phyloP scores from a whole-genome alignment of 2,113 vertebrate genomes.

The Apteryx mantelli region DNA sequence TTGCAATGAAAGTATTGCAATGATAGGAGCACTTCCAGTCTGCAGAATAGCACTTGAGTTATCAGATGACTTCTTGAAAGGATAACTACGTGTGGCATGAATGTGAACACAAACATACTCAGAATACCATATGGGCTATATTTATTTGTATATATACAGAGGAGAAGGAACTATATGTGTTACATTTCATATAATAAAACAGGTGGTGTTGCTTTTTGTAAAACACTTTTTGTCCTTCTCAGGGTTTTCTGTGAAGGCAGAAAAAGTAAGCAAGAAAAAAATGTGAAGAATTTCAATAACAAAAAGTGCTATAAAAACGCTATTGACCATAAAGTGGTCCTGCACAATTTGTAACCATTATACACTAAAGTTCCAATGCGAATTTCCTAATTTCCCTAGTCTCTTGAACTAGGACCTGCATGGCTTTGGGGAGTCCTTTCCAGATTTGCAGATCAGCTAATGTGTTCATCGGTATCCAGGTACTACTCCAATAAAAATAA shows the following conservation, averaged over 20 bases:
- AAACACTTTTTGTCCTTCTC: slow-evolving; percentile 3
- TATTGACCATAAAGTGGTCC: slow-evolving; percentile 14
- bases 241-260: slow-evolving; percentile 13
- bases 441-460: slow-evolving; percentile 46
- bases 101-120: slow-evolving; percentile 33
- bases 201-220: slow-evolving; percentile 56
- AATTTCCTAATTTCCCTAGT: slow-evolving; percentile 29
- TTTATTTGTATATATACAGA: slow-evolving; percentile 51
- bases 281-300: slow-evolving; percentile 69
- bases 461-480: slow-evolving; percentile 22
- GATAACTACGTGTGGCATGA: slow-evolving; percentile 63
- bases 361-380: slow-evolving; percentile 4
- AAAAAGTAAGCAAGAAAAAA: slow-evolving; percentile 33
- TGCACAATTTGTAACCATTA: not conserved
- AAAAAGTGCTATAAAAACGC: slow-evolving; percentile 58
- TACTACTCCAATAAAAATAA: not conserved
- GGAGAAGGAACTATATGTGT: slow-evolving; percentile 28
- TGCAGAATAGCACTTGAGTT: slow-evolving; percentile 9
- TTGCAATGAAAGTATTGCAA: slow-evolving; percentile 24
- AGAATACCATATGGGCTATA: slow-evolving; percentile 56
- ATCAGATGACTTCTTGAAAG: slow-evolving; percentile 58
- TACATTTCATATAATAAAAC: slow-evolving; percentile 54
- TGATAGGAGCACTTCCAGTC: slow-evolving; percentile 32
- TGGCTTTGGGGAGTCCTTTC: slow-evolving; percentile 34
- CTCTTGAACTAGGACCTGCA: not conserved